These are phyloP conservation scores for Drosophila borborema DNA, from an alignment of 2,888 invertebrate species.

Conservation along the genomic window DNA sequence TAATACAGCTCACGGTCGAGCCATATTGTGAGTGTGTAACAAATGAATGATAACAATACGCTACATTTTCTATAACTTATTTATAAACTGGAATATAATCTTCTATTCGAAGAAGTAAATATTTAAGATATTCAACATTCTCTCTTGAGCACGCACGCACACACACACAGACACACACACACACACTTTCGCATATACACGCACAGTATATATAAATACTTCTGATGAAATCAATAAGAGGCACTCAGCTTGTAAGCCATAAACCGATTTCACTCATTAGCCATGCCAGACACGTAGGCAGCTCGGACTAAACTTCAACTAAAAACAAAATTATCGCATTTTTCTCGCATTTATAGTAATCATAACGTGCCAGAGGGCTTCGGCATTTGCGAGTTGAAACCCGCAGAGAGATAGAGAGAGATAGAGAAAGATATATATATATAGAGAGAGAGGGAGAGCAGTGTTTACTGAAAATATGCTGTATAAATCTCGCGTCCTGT, in stretches of 20 bases:
- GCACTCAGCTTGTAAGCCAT: constrained; percentile 41
- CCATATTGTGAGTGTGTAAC: neutral
- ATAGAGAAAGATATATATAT: neutral
- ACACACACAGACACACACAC: constrained; percentile 2
- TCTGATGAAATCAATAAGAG: constrained; percentile 62
- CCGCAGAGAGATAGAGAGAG: neutral
- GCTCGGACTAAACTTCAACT: constrained; percentile 50
- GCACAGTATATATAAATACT: constrained; percentile 6
- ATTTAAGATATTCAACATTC: constrained; percentile 29
- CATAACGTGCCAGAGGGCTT: constrained; percentile 46
- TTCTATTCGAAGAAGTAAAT: constrained; percentile 11
- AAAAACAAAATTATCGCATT: constrained; percentile 75
- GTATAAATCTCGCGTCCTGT: constrained; percentile 34
- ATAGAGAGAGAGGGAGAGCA: neutral
- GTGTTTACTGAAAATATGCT: constrained; percentile 35
- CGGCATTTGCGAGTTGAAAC: neutral
- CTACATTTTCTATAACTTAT: constrained; percentile 5
- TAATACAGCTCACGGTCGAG: neutral
- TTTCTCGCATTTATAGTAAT: constrained; percentile 68
- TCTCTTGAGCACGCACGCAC: constrained; percentile 10
- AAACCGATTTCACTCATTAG: constrained; percentile 54
- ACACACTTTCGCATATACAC: no score
- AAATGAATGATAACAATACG: neutral
- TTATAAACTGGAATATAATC: constrained; percentile 18
- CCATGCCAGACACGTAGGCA: constrained; percentile 59